Base-by-base conservation (phyloP, 1,140 invertebrate genomes). In the Hesperophylax magnus region DNA sequence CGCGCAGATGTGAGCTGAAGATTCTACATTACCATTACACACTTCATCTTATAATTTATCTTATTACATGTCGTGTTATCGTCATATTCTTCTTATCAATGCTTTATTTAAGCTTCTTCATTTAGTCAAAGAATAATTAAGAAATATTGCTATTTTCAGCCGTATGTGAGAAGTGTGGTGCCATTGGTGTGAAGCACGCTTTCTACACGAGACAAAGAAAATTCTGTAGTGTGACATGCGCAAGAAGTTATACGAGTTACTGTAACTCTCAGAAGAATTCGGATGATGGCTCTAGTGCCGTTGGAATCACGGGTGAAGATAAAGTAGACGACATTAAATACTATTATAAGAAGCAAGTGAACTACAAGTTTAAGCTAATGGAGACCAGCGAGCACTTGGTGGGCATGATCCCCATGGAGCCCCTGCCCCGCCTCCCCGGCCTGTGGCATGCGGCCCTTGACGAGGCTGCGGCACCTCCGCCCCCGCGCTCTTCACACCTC, bases 121-220 rank as follows among this genome's bases (percentile, higher is more conserved):
- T 47, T 47, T 47, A 47, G 39, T 47, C 14, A 6, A 34, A 47
- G 9, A 9, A 47, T 1, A 47, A 47, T 11, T 47, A 47, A 47
- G 0, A 47, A 47, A 11, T 3, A 8, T 47, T 11, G 8, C 39
- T 14, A 14, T 47, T 85, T 88, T 84, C 87, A 96, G 95, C 95
- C 85, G 95, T 96, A 47, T 97, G 96, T 92, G 95, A 96, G 88
- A 95, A 95, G 88, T 97, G 96, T 89, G 96, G 96, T 71, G 94
- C 95, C 39, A 95, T 97, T 84, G 96, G 96, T 80, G 96, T 97
- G 7, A 97, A 96, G 87, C 95, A 96, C 88, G 95, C 96, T 3
- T 97, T 97, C 88, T 97, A 97, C 85, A 96, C 95, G 14, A 95
- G 95, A 87, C 95, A 96, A 82, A 91, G 96, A 84, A 90, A 94